Evolutionary conservation across 2,888 invertebrate species (phyloP), one percentile per base, ranked within the genome.

Genomic region (Hydropsyche betteni): DNA sequence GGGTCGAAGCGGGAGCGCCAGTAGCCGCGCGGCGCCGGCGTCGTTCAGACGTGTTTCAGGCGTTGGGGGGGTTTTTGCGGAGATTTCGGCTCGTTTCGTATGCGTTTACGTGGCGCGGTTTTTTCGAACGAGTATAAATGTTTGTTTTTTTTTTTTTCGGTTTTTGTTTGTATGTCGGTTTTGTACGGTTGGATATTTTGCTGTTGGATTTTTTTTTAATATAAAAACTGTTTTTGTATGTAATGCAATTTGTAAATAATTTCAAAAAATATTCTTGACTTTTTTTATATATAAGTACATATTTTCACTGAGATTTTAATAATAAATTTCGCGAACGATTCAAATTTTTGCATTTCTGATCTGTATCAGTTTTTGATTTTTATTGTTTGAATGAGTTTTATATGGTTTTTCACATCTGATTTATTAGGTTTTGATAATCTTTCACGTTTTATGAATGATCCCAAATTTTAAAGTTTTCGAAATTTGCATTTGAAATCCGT

Each of bases 21-120:
- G 69, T 69, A 68, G 69, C 70, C 76, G 69, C 68, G 73, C 75
- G 78, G 38, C 69, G 16, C 50, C 16, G n/a, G 69, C 7, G 44
- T 71, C 75, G 77, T 71, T 61, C 68, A 69, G 75, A 75, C 75
- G 77, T 69, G 75, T 74, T 24, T 24, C 24, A 24, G 24, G 24
- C 2, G 24, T 24, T 24, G 74, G 64, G 61, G 75, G 74, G 77
- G 73, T 68, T 69, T 75, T 74, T 64, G 71, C 68, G 58, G 24
- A 24, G 24, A 64, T 16, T 75, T 51, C 10, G 44, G 1, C 12
- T 16, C 36, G 53, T 68, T 69, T 33, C 58, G 38, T 36, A 51
- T 38, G 24, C 24, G 24, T 24, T 24, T 24, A 24, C 24, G 24
- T 24, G 2, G 24, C 24, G 24, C 24, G 24, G 24, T 24, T 24